Evolutionary conservation across 2,113 vertebrate species (phyloP).

Genomic region (Rhinogobius similis): DNA sequence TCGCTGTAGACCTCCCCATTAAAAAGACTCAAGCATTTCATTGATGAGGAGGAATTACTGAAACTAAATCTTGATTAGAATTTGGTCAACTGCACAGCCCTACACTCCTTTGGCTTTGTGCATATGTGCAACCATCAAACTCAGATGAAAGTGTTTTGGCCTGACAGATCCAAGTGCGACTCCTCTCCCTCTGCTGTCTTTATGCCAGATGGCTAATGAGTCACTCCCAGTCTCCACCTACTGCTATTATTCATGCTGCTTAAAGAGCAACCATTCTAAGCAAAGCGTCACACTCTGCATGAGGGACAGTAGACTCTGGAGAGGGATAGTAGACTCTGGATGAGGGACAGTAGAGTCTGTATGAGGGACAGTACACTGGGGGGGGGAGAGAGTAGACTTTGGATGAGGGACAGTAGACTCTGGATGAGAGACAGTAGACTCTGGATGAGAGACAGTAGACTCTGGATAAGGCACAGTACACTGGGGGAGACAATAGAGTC

Average conservation of each 20-base stretch:
- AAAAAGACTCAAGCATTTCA: no score
- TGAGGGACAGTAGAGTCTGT: no score
- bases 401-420: no score
- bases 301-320: slow-evolving; percentile 18
- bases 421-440: no score
- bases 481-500: no score
- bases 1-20: no score
- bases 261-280: slow-evolving; percentile 66
- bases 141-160: slow-evolving; percentile 17
- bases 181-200: slow-evolving; percentile 54
- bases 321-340: not conserved
- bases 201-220: slow-evolving; percentile 72
- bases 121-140: slow-evolving; percentile 9
- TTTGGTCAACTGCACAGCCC: no score
- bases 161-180: slow-evolving; percentile 22
- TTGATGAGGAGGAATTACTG: no score
- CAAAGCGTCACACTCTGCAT: slow-evolving; percentile 51
- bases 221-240: slow-evolving; percentile 68
- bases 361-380: not conserved
- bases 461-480: no score
- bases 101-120: not conserved
- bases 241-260: slow-evolving; percentile 69
- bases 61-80: no score
- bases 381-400: no score
- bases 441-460: no score